phyloP scores from a whole-genome alignment of 2,797 vertebrate genomes.

The Poecilia picta region DNA sequence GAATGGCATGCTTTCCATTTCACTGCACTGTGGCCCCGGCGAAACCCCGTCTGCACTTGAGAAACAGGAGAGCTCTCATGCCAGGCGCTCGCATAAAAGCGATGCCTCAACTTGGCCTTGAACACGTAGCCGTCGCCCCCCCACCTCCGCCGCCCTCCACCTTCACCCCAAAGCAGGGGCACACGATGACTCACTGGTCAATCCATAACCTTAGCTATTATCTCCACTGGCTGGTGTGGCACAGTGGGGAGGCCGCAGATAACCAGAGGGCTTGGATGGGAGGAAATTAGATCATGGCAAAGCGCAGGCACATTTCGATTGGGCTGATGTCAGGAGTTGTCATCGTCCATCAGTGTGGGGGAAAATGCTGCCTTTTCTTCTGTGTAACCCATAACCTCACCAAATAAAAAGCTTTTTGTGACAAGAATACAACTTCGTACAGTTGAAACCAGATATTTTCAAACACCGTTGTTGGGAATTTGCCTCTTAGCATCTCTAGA shows the following conservation, averaged over 20 bases:
- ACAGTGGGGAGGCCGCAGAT: constrained; percentile 20
- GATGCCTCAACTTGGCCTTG: constrained; percentile 60
- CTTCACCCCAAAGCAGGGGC: constrained; percentile 33
- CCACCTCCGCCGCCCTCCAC: too few relatives aligned
- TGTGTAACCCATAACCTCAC: constrained; percentile 20
- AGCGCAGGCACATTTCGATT: constrained; percentile 59
- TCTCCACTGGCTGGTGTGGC: constrained; percentile 44
- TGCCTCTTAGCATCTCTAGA: not conserved
- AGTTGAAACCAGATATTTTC: not conserved
- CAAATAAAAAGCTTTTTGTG: constrained; percentile 2
- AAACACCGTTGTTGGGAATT: not conserved
- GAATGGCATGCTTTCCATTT: constrained; percentile 89
- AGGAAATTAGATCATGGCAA: constrained; percentile 64
- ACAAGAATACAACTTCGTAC: not conserved
- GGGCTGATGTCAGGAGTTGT: constrained; percentile 63
- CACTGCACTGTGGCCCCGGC: constrained; percentile 84
- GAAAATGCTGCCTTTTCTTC: constrained; percentile 38
- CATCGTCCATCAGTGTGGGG: constrained; percentile 31
- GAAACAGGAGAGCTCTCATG: constrained; percentile 85
- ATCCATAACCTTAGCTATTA: constrained; percentile 64
- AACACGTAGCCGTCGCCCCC: constrained; percentile 67
- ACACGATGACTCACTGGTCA: constrained; percentile 65
- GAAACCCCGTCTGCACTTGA: constrained; percentile 84
- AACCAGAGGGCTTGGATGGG: constrained; percentile 51
- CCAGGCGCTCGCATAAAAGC: constrained; percentile 69